Base-by-base conservation (phyloP, 2,797 vertebrate genomes). In the Jordanella pulchra region DNA sequence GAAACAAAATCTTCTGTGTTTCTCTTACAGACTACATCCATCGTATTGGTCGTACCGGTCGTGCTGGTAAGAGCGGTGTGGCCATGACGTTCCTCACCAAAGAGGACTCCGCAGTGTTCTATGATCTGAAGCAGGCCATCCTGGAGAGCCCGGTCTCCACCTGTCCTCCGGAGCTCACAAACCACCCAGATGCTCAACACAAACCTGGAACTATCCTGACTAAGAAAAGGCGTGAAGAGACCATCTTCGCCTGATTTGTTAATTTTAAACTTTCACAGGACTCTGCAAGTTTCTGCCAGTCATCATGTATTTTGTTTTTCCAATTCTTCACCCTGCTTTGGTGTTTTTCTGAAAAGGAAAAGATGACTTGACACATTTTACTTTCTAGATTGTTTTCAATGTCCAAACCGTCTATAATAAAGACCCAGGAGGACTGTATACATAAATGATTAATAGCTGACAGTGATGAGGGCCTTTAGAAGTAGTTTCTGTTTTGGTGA, bases 141-240 rank as follows among this genome's bases (percentile, higher is more conserved):
- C 89, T 99, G n/a, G 98, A 99, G 91, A 99, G 98, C 88, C 98
- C 97, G 0, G 98, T 99, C 42, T 99, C 98, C 48, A 97, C 95
- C n/a, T 99, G 98, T 60, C 97, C 97, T 0, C 98, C 98, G 0
- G 97, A 99, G 91, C 95, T 99, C 45, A 84, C 97, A 82, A 99
- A 99, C 92, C 98, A 99, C 88, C 98, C 98, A 0, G 98, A 99
- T 0, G 98, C 97, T 65, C 97, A 98, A 87, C 98, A 99, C 94
- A 99, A 99, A 65, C 97, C 98, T 0, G 98, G 98, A 85, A 99
- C 98, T 83, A 99, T 99, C 92, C 96, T 99, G 81, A 99, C 97
- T 90, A 99, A 99, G 94, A 99, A 99, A 94, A 95, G 98, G 17
- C 94, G 97, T 17, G 98, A 99, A 87, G 98, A 99, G 89, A 99